Evolutionary conservation across 2,888 invertebrate species (phyloP), one percentile per base, ranked within the genome.

Genomic region (Agrochola circellaris): DNA sequence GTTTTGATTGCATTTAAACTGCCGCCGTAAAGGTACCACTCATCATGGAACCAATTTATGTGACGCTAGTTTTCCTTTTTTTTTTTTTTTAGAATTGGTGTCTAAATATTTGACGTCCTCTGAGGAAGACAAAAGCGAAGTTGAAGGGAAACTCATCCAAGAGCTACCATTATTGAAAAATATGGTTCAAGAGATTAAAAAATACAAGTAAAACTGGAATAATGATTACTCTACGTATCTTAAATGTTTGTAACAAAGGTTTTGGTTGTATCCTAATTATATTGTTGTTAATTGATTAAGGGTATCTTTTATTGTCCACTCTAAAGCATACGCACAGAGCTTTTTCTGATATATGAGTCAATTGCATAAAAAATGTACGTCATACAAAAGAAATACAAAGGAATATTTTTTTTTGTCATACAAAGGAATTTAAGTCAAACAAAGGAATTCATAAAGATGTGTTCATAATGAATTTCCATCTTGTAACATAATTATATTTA

Each of bases 161-260:
- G 94, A 95, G 88, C 90, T 96, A 79, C 92, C 94, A 26, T 80
- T 88, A 60, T 89, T 96, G 54, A 96, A 95, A 89, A 93, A 88
- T 83, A 90, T 95, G 86, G 94, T 96, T 15, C 91, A 91, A 86
- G 95, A 96, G 77, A 93, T 96, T 54, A 96, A 96, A 84, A 96
- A 95, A 88, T 93, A 95, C 83, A 95, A 96, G 84, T 95, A 88
- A 91, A 73, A 20, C 11, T n/a, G 45, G 58, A 26, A 48, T 65
- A 64, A 61, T 66, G 17, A 75, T 77, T 65, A 51, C 58, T 42
- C 68, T 79, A n/a, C n/a, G n/a, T n/a, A 61, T 78, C 66, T 60
- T 45, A 74, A 79, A 61, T 34, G 51, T 58, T 48, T 26, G 61
- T 62, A 42, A 60, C 13, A 72, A 38, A 26, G 26, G 77, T 58